Conservation (phyloP, 1,140 invertebrate species). For the Euschistus heros region DNA sequence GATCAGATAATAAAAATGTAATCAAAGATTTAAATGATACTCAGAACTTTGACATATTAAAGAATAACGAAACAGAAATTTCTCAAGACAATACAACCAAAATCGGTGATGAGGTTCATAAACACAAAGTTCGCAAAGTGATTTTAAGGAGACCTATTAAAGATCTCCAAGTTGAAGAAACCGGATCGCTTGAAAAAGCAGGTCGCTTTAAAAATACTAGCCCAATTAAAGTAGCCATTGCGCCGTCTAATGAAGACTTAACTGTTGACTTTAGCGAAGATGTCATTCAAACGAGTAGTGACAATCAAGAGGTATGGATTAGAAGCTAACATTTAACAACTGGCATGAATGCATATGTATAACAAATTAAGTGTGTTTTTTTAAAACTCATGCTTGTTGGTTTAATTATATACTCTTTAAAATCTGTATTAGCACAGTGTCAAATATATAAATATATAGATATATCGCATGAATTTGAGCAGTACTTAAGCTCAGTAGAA, state of each 20-base stretch:
- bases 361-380: slow-evolving; percentile 11
- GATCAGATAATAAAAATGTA: no score
- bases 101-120: neutral
- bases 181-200: slow-evolving; percentile 3
- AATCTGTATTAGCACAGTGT: slow-evolving; percentile 11
- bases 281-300: slow-evolving; percentile 6
- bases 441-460: neutral
- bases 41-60: no score
- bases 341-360: slow-evolving; percentile 10
- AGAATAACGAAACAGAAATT: no score
- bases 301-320: slow-evolving; percentile 9
- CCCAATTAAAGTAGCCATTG: neutral
- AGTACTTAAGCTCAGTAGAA: neutral
- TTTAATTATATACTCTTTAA: slow-evolving; percentile 2
- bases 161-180: slow-evolving; percentile 19
- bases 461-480: slow-evolving; percentile 10
- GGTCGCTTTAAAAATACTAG: neutral
- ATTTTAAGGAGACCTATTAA: slow-evolving; percentile 11
- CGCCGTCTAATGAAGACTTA: neutral
- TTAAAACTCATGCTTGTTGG: slow-evolving; percentile 13
- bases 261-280: slow-evolving; percentile 1
- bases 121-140: slow-evolving; percentile 3
- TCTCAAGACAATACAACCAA: no score
- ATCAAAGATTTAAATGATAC: no score
- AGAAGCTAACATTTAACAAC: slow-evolving; percentile 9